Base-by-base conservation (phyloP, 1,140 invertebrate species). In the Scaptomyza montana region DNA sequence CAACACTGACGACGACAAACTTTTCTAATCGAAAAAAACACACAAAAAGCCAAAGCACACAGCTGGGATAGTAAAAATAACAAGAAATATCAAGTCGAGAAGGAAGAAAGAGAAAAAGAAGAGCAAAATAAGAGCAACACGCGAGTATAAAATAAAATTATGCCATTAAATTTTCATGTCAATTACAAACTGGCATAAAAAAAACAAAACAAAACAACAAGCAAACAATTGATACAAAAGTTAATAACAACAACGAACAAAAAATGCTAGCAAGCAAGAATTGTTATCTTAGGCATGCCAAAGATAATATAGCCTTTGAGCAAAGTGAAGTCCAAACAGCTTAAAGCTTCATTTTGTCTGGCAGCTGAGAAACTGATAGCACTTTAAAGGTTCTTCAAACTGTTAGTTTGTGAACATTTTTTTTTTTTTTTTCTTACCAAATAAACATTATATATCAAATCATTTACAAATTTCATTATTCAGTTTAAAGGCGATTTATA, bases 21-120 rank as follows among this genome's bases (percentile, higher is more conserved):
- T 74, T 74, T 74, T 74, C 65, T 74, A 74, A 74, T 74, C 72
- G 70, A 74, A 74, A 69, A 70, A 63, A 63, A 59, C 66, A 63
- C 19, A 25, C 21, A 25, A 25, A 69, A 74, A 73, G 51, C 64
- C 63, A 61, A 73, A 3, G 54, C 47, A 67, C 13, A 51, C 19
- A 54, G 57, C 41, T 56, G 19, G 12, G 6, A 45, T 36, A 9
- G 33, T 36, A 41, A 12, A 19, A 54, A 45, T 10, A 25, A 25
- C 21, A 43, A 25, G 19, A 9, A 59, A 28, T 13, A 39, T 10
- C 16, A 51, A 51, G 25, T 7, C 3, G 30, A 21, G 25, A 10
- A 13, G 33, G 50, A 12, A 36, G 9, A 0, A 16, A n/a, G 4
- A 19, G n/a, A 54, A 12, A 19, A 21, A 10, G 7, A 55, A 19